A percentile compares a stretch with the other conserved stretches of the same genome.
Conservation (phyloP, 2,113 vertebrate species). For the Lota lota region DNA sequence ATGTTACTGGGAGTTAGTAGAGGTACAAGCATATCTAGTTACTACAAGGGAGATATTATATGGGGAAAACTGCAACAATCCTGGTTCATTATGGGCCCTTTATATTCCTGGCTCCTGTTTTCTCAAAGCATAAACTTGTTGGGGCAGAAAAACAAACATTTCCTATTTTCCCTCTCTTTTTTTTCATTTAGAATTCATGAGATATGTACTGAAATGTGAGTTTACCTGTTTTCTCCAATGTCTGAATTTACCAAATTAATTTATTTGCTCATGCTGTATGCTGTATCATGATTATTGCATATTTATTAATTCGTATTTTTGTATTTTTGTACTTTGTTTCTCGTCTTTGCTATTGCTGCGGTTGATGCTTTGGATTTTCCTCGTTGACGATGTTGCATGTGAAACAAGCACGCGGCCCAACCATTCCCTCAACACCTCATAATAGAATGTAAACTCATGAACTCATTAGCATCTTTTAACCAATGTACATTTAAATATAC, state of each 20-base stretch:
- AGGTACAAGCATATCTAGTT: no score
- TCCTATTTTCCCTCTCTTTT: conserved; percentile 21
- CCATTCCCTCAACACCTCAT: background rate
- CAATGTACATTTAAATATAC: no score
- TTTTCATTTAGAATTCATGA: conserved; percentile 35
- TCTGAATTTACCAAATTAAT: conserved; percentile 72
- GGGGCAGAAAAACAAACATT: conserved; percentile 20
- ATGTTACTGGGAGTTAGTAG: no score
- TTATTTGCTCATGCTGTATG: conserved; percentile 52
- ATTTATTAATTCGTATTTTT: conserved; percentile 76
- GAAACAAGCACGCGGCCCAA: conserved; percentile 21
- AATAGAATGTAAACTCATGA: no score
- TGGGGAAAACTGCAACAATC: no score
- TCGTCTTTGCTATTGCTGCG: conserved; percentile 28
- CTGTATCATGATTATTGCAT: conserved; percentile 52
- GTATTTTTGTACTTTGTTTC: conserved; percentile 57
- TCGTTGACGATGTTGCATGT: conserved; percentile 29
- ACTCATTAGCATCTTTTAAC: no score
- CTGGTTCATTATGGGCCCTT: no score
- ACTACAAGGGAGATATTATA: no score
- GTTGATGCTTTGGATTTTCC: background rate
- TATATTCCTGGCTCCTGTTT: no score
- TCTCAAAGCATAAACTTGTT: no score
- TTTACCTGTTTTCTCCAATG: conserved; percentile 57
- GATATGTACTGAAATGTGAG: conserved; percentile 44